Base-by-base conservation (phyloP, 1,140 invertebrate species). In the Leptonema lineaticorne region DNA sequence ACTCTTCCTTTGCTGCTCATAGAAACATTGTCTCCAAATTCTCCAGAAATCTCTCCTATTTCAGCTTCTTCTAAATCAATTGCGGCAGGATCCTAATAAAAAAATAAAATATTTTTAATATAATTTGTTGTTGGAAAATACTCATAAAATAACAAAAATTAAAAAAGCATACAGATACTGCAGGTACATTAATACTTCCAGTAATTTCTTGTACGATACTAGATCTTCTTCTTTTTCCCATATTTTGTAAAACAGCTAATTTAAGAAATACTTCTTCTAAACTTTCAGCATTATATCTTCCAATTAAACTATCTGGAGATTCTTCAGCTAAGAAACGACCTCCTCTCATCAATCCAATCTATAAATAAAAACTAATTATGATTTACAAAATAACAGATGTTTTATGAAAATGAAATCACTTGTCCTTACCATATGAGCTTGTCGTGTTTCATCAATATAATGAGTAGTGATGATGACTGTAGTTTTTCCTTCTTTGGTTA, bases 391-490 rank as follows among this genome's bases (percentile, higher is more conserved):
- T 18, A 29, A 27, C 18, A 63, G 7, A 45, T 45, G n/a, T 63
- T 29, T 53, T 22, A 2, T 50, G 14, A 4, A 45, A 67, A 67
- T 29, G 3, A 27, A 37, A 70, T 28, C 74, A 56, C 7, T 24
- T 56, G 27, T 16, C 85, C 85, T 87, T 82, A 90, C 88, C 74
- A 90, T 86, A 75, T 88, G 85, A 9, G 94, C 95, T 80, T 97
- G 94, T 69, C 94, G 87, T 1, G 96, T 96, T 79, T 98, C 96
- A 78, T 98, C 96, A 67, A 98, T 97, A 76, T 98, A 98, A 83
- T 98, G 96, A 9, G 96, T 98, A 0, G 96, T 98, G 65, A 98
- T 96, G 67, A 98, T 96, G 30, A 98, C 93, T 8, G 96, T 98
- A 20, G 91, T 95, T 68, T 87, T 86, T n/a, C 91, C 88, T 73